A percentile compares a stretch with the other conserved stretches of the same genome.
Evolutionary conservation across 2,797 vertebrate species (phyloP).

Genomic region (Linurgus olivaceus): DNA sequence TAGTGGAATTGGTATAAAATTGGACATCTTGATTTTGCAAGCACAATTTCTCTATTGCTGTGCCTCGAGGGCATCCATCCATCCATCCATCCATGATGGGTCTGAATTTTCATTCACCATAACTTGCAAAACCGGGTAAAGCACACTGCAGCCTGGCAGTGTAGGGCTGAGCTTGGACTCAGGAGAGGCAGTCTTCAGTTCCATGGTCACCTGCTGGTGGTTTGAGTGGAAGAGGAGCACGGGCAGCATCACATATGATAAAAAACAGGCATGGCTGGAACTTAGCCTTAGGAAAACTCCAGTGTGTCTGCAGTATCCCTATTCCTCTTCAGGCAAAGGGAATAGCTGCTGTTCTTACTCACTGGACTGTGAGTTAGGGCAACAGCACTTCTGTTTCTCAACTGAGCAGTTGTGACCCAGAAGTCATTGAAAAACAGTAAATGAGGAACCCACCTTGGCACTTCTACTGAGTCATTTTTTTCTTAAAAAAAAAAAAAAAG

Average conservation of each 20-base stretch:
- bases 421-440: neutral
- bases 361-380: neutral
- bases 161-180: neutral
- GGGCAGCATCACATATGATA: neutral
- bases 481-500: neutral
- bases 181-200: rapidly evolving
- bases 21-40: neutral
- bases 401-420: neutral
- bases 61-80: neutral
- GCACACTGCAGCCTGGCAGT: neutral
- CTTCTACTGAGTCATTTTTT: neutral
- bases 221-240: neutral
- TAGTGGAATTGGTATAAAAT: neutral
- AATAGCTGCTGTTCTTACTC: neutral
- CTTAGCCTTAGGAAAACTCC: neutral
- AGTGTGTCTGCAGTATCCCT: neutral
- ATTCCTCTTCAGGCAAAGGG: rapidly evolving
- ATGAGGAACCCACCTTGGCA: neutral
- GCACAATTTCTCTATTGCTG: neutral
- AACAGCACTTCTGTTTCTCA: neutral
- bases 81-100: neutral
- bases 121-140: neutral
- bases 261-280: neutral
- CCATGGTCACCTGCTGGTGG: neutral
- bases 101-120: neutral